A percentile compares a stretch with the other conserved stretches of the same genome.
phyloP scores from a whole-genome alignment of 2,797 vertebrate genomes.

The Liasis olivaceus region DNA sequence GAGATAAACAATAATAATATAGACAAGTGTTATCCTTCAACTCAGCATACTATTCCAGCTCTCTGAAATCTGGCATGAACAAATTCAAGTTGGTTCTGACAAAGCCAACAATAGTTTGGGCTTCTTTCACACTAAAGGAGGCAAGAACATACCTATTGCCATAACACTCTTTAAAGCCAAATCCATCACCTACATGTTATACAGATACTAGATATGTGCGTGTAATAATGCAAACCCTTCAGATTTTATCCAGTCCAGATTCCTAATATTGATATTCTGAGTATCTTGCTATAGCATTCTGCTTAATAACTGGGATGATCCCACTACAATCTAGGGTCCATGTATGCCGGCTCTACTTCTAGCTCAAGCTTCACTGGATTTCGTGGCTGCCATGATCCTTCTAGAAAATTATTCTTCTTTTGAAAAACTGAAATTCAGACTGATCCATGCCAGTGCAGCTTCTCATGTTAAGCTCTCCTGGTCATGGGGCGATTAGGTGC shows the following conservation, averaged over 20 bases:
- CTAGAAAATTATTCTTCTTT: neutral
- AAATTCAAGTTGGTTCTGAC: neutral
- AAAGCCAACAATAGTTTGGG: neutral
- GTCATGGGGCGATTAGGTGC: neutral
- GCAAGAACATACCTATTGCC: neutral
- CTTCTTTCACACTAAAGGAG: neutral
- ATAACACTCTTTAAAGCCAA: neutral
- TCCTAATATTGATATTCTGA: neutral
- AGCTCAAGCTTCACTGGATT: neutral
- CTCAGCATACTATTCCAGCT: neutral
- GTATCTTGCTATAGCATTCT: neutral
- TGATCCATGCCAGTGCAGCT: neutral
- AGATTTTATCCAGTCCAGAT: neutral
- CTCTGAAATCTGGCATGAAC: neutral
- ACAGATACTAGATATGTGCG: neutral
- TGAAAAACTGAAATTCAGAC: neutral
- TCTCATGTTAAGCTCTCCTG: neutral
- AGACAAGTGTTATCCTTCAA: neutral
- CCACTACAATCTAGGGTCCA: neutral
- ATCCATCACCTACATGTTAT: neutral
- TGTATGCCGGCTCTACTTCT: neutral
- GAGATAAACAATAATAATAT: neutral
- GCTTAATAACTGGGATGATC: neutral
- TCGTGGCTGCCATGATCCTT: neutral
- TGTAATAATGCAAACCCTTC: neutral